phyloP scores from a whole-genome alignment of 1,140 invertebrate species.

The Harlomillsia oculata region DNA sequence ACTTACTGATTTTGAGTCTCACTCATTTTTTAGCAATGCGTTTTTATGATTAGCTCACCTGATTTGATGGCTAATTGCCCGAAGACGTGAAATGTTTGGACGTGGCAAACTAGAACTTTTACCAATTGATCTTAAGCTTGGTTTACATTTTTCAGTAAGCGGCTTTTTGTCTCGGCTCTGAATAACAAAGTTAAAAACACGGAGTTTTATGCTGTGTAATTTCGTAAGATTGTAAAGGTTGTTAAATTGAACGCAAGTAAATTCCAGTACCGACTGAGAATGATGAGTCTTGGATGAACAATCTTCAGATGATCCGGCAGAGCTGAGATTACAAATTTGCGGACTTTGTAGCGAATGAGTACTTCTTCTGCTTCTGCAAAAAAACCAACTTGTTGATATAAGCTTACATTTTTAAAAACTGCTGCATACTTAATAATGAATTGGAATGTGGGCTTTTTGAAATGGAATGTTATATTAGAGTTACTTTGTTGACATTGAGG shows the following conservation, averaged over 20 bases:
- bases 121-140: background rate
- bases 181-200: slow-evolving; percentile 2
- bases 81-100: slow-evolving; percentile 44
- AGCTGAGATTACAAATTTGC: background rate
- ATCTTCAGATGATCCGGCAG: slow-evolving; percentile 2
- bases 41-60: slow-evolving; percentile 42
- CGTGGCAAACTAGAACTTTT: background rate
- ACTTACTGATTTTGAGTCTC: background rate
- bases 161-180: background rate
- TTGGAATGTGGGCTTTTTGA: background rate
- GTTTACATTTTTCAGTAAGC: background rate
- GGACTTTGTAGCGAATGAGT: background rate
- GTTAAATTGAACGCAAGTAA: too few relatives aligned
- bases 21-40: background rate
- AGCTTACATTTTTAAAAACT: background rate
- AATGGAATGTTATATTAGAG: slow-evolving; percentile 34
- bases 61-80: slow-evolving; percentile 59
- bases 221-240: background rate
- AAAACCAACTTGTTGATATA: background rate
- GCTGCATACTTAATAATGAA: background rate
- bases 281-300: too few relatives aligned
- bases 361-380: too few relatives aligned
- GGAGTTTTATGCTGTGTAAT: background rate
- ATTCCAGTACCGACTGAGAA: too few relatives aligned
- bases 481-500: too few relatives aligned